Evolutionary conservation across 1,140 invertebrate genomes (phyloP).

Genomic region (Neotoxoptera formosana): DNA sequence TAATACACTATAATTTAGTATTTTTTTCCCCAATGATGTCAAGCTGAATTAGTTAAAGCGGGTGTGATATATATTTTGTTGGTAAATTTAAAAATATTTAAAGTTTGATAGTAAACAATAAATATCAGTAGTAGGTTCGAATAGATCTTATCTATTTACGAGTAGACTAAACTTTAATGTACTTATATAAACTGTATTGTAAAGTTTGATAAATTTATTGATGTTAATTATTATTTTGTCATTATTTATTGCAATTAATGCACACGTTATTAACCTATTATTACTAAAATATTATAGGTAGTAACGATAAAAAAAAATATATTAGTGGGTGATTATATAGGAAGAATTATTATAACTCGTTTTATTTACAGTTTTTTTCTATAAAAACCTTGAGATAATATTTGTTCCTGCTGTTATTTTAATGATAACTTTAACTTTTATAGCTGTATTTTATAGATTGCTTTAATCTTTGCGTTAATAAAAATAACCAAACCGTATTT

Average conservation of each 20-base stretch:
- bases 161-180: background rate
- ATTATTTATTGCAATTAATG: background rate
- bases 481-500: background rate
- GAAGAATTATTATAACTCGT: background rate
- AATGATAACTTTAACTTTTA: background rate
- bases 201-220: background rate
- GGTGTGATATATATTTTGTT: background rate
- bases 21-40: background rate
- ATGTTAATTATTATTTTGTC: background rate
- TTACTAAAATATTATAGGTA: background rate
- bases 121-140: background rate
- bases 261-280: background rate
- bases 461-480: background rate
- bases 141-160: background rate
- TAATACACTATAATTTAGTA: background rate
- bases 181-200: too few relatives aligned
- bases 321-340: background rate
- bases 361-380: background rate
- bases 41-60: background rate
- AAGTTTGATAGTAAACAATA: background rate
- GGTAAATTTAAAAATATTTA: background rate
- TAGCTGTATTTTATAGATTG: background rate
- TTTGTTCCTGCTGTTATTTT: background rate
- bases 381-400: background rate
- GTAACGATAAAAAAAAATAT: background rate